These are phyloP conservation scores for Steinernema hermaphroditum DNA, from an alignment of 2,888 invertebrate genomes.

Conservation along the genomic window DNA sequence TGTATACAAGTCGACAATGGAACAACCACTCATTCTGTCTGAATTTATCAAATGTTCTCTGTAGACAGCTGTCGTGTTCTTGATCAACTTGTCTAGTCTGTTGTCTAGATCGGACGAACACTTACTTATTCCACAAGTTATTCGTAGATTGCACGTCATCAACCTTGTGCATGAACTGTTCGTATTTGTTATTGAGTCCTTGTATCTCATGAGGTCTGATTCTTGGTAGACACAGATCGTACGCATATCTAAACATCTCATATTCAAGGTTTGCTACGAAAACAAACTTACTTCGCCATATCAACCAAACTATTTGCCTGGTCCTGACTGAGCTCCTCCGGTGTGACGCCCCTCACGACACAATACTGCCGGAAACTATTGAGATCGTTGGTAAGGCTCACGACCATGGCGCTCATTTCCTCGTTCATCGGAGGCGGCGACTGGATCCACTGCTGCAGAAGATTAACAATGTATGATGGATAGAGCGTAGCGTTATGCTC, in stretches of 20 bases:
- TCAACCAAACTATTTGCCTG: neutral
- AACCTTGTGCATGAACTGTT: neutral
- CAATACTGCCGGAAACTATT: conserved; percentile 61
- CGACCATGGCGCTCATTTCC: conserved; percentile 37
- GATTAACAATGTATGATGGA: neutral
- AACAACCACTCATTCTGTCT: too few species aligned
- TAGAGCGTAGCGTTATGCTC: neutral
- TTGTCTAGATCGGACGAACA: too few species aligned
- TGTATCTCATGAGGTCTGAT: conserved; percentile 14
- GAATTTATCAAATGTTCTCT: too few species aligned
- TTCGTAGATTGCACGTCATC: neutral
- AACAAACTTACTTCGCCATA: neutral
- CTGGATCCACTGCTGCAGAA: conserved; percentile 34
- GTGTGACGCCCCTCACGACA: conserved; percentile 51
- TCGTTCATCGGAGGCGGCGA: conserved; percentile 33
- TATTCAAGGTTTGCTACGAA: too few species aligned
- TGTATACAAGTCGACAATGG: too few species aligned
- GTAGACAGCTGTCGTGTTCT: too few species aligned
- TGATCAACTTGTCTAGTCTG: too few species aligned
- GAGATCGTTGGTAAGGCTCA: conserved; percentile 51
- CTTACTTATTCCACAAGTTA: conserved; percentile 1
- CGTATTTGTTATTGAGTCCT: neutral
- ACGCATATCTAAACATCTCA: conserved; percentile 32
- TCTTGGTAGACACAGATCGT: conserved; percentile 30
- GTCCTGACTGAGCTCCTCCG: conserved; percentile 15